phyloP scores from a whole-genome alignment of 2,113 vertebrate genomes.

The Camarhynchus parvulus region DNA sequence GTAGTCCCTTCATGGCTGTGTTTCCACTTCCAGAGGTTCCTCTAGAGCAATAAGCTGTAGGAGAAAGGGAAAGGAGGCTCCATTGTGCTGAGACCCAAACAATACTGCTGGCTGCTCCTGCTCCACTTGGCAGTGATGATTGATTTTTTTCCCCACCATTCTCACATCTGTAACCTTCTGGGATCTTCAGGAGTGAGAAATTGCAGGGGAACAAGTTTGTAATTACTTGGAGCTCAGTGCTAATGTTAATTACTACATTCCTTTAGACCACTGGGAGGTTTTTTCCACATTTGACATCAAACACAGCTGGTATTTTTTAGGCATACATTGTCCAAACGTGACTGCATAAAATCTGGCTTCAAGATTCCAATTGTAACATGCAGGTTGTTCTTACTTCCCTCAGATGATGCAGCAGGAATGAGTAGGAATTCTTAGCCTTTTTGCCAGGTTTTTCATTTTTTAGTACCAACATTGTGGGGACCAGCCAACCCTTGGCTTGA shows the following conservation, averaged over 20 bases:
- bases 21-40: neutral
- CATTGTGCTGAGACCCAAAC: rapidly evolving
- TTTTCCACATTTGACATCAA: neutral
- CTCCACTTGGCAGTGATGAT: neutral
- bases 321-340: neutral
- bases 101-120: neutral
- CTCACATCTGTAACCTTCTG: neutral
- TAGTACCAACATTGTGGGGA: neutral
- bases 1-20: neutral
- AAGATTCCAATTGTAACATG: rapidly evolving
- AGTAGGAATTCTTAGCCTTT: neutral
- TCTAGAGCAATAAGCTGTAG: neutral
- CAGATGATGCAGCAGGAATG: rapidly evolving
- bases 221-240: neutral
- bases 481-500: neutral
- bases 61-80: neutral
- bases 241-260: neutral
- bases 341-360: neutral
- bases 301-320: neutral
- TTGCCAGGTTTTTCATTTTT: neutral
- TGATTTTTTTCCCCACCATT: neutral
- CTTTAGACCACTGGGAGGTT: neutral
- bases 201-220: neutral
- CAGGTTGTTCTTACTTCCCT: neutral
- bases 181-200: neutral